Conservation (phyloP, 2,888 invertebrate species). For the Lymantria monacha region DNA sequence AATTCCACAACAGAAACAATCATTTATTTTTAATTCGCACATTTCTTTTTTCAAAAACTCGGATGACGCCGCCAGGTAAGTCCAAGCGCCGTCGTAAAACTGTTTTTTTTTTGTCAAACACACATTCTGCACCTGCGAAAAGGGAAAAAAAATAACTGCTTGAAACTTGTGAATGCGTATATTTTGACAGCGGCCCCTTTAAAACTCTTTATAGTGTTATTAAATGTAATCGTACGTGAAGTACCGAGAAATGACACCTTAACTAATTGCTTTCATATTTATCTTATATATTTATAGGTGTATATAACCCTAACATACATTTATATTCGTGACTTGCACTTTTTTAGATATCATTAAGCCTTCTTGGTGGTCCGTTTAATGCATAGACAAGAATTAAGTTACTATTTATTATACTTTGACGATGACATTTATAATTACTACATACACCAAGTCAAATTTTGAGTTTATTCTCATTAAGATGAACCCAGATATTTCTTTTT, state of each 20-base stretch:
- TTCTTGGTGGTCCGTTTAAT: conserved; percentile 2
- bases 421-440: too few species aligned
- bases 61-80: conserved; percentile 38
- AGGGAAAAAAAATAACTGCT: conserved; percentile 46
- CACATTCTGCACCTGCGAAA: conserved; percentile 67
- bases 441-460: too few species aligned
- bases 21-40: conserved; percentile 22
- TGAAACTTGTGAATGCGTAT: conserved; percentile 47
- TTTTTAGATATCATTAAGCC: not conserved
- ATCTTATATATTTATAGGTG: conserved; percentile 6
- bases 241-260: conserved; percentile 38
- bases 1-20: conserved; percentile 5
- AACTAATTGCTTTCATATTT: conserved; percentile 28
- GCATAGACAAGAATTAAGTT: not conserved
- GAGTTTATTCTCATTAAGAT: too few species aligned
- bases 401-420: too few species aligned
- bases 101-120: conserved; percentile 50
- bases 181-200: conserved; percentile 76
- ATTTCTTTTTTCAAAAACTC: conserved; percentile 22
- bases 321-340: conserved; percentile 1
- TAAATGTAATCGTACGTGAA: conserved; percentile 44
- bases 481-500: too few species aligned
- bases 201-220: conserved; percentile 39
- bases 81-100: conserved; percentile 71
- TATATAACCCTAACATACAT: conserved; percentile 2